These are phyloP conservation scores for Rhynchonema sp. DNA, from an alignment of 2,888 invertebrate genomes.

Conservation along the genomic window DNA sequence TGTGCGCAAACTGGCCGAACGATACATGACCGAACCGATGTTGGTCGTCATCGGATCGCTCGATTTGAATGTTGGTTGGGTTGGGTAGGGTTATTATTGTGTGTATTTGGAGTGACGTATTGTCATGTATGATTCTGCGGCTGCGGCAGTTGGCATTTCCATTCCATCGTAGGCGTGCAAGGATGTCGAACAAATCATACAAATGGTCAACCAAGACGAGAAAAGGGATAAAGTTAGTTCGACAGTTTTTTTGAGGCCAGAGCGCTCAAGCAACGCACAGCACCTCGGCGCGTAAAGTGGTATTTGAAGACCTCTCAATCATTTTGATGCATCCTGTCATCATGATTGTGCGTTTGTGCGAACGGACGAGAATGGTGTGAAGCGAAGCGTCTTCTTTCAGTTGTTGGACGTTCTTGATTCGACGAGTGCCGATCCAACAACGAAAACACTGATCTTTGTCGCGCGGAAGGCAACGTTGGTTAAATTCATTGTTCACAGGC, in stretches of 20 bases:
- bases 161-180: constrained; percentile 51
- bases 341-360: too few relatives aligned
- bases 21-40: constrained; percentile 69
- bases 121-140: too few relatives aligned
- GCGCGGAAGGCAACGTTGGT: constrained; percentile 12
- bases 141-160: too few relatives aligned
- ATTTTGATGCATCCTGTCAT: too few relatives aligned
- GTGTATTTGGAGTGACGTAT: not conserved
- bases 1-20: constrained; percentile 60
- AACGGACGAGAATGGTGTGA: constrained; percentile 48
- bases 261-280: too few relatives aligned
- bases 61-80: constrained; percentile 47
- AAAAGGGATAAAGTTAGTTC: constrained; percentile 46
- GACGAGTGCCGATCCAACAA: too few relatives aligned
- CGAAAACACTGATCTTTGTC: constrained; percentile 6
- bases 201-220: constrained; percentile 49
- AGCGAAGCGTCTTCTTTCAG: constrained; percentile 31
- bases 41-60: constrained; percentile 65
- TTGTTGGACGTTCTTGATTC: not conserved
- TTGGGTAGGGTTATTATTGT: too few relatives aligned
- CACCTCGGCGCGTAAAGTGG: too few relatives aligned
- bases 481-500: too few relatives aligned
- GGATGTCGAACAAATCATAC: constrained; percentile 58
- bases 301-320: too few relatives aligned
- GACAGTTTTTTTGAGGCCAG: too few relatives aligned